Conservation (phyloP, 2,113 vertebrate genomes). For the Bolborhynchus lineola region DNA sequence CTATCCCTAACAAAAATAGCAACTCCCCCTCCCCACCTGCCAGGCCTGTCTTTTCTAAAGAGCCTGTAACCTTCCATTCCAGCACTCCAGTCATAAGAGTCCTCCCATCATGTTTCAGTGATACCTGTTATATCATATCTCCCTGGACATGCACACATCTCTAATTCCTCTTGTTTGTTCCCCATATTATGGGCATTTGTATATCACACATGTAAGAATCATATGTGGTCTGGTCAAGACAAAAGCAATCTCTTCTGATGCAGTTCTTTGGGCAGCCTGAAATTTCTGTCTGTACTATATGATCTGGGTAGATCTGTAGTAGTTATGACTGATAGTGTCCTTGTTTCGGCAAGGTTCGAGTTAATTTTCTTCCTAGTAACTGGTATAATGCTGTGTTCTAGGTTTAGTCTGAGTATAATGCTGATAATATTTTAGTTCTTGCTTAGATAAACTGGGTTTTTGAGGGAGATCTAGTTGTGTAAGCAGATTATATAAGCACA, state of each 20-base stretch:
- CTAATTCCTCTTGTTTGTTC: too few relatives aligned
- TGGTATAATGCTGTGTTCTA: background rate
- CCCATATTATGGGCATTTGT: too few relatives aligned
- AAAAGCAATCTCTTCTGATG: background rate
- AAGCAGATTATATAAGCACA: background rate
- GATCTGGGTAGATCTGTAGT: background rate
- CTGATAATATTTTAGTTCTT: background rate
- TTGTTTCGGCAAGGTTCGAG: background rate
- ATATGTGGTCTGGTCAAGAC: background rate
- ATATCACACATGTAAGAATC: background rate
- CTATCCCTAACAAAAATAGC: too few relatives aligned
- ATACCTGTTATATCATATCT: too few relatives aligned
- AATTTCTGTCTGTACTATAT: background rate
- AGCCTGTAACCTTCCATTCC: too few relatives aligned
- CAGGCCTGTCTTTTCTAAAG: too few relatives aligned
- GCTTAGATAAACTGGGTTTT: background rate
- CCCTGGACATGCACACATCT: too few relatives aligned
- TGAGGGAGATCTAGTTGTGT: background rate
- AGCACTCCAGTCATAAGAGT: too few relatives aligned
- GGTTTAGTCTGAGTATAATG: background rate
- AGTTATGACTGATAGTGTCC: background rate
- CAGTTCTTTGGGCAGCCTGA: background rate
- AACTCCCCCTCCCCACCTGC: too few relatives aligned
- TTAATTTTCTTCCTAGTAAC: background rate
- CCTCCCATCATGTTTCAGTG: too few relatives aligned